These are phyloP conservation scores for Catharus ustulatus DNA, from an alignment of 2,797 vertebrate genomes.

Conservation along the genomic window DNA sequence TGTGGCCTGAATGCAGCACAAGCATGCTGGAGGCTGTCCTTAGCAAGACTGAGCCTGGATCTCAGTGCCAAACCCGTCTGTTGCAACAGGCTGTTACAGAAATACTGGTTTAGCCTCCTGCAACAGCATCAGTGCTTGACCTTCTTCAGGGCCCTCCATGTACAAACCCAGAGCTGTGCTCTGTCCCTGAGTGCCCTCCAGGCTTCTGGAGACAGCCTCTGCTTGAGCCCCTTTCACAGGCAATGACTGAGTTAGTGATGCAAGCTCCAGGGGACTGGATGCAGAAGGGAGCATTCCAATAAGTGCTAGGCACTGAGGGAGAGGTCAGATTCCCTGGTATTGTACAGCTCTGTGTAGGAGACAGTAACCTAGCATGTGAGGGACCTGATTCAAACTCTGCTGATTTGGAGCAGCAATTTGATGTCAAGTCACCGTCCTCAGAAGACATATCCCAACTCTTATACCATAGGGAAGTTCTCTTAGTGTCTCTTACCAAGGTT, in stretches of 20 bases:
- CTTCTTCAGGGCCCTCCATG: not conserved
- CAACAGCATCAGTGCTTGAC: not conserved
- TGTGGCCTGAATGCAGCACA: not conserved
- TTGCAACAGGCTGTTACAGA: not conserved
- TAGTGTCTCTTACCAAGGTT: not conserved
- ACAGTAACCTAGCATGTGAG: not conserved
- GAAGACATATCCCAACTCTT: not conserved
- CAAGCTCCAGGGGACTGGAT: not conserved
- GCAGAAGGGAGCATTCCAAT: not conserved
- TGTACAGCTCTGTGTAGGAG: not conserved
- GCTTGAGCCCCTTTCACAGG: not conserved
- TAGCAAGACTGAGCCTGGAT: not conserved
- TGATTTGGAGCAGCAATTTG: not conserved
- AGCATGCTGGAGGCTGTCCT: not conserved
- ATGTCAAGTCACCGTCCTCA: not conserved
- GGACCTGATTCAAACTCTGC: not conserved
- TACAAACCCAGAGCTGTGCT: not conserved
- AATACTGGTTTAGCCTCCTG: not conserved
- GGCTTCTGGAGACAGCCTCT: not conserved
- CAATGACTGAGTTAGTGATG: accelerated
- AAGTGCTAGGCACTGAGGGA: not conserved
- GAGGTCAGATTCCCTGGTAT: not conserved
- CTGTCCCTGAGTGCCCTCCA: accelerated
- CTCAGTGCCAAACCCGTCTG: not conserved
- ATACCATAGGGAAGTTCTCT: not conserved